Base-by-base conservation (phyloP, 2,888 invertebrate genomes). In the Abrostola tripartita region DNA sequence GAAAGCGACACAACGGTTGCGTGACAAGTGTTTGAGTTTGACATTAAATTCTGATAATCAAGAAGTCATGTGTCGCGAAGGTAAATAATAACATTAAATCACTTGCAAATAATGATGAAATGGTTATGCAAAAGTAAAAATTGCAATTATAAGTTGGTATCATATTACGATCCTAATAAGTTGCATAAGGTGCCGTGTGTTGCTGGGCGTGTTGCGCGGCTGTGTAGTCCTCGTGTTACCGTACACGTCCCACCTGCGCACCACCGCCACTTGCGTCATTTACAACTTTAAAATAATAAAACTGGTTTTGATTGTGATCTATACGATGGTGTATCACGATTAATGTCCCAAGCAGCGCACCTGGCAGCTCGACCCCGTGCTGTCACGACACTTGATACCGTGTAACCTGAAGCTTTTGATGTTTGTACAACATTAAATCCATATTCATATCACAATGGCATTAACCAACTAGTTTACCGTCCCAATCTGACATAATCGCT, bases 201-300 rank as follows among this genome's bases (percentile, higher is more conserved):
- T 76, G 83, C 78, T 86, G 68, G 68, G 61, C 71, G 78, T 83
- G 71, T 76, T 78, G 66, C 61, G 64, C 54, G 79, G 52, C 85
- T 63, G 87, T 90, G 74, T 85, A 84, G 81, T 78, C 81, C 81
- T 81, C 78, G 78, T 81, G 88, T 88, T 88, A 87, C 88, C 88
- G 88, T 89, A 88, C 85, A 84, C 88, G 86, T 87, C 87, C 88
- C 92, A 92, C 92, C 93, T 91, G 92, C 87, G 80, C 87, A 85
- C 87, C 87, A 87, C 85, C 88, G 80, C 85, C 87, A 92, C 93
- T 94, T 94, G 93, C 93, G 94, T 94, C 94, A 94, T 93, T 92
- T 92, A 91, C 92, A 91, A 91, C 92, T 92, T 92, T 92, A 93
- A 94, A 94, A 94, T 93, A 93, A 92, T 92, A 91, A 91, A 94